Conservation (phyloP, 2,797 vertebrate genomes). For the Lacerta agilis region DNA sequence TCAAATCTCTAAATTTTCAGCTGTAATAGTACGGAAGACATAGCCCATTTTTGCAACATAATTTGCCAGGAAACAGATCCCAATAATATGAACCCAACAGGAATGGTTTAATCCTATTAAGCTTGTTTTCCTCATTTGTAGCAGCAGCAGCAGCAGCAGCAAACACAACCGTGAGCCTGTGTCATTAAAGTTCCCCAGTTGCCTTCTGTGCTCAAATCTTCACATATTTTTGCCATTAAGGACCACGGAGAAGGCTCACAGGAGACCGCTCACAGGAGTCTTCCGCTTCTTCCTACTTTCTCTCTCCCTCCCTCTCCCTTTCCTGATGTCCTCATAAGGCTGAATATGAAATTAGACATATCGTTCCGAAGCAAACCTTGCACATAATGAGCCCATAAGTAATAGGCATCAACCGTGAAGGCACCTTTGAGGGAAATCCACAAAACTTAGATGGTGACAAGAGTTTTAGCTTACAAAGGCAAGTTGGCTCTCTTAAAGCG, state of each 20-base stretch:
- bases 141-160: neutral
- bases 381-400: constrained; percentile 24
- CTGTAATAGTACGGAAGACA: neutral
- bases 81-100: neutral
- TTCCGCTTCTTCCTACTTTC: neutral
- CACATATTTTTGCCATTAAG: constrained; percentile 19
- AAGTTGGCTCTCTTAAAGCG: neutral
- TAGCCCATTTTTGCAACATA: neutral
- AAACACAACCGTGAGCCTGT: neutral
- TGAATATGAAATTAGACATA: constrained; percentile 15
- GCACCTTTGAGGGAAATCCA: neutral
- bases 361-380: constrained; percentile 5
- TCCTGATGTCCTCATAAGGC: constrained; percentile 1
- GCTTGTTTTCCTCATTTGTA: constrained; percentile 4
- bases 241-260: neutral
- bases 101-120: constrained; percentile 26
- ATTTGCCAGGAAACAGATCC: constrained; percentile 22
- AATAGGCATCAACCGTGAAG: constrained; percentile 6
- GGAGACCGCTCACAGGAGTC: neutral
- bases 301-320: neutral
- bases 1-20: neutral
- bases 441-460: neutral
- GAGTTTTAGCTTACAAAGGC: neutral
- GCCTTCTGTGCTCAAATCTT: constrained; percentile 2
- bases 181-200: constrained; percentile 5